A percentile compares a stretch with the other conserved stretches of the same genome.
Evolutionary conservation across 2,888 invertebrate genomes (phyloP).

Genomic region (Yponomeuta plumbellus): DNA sequence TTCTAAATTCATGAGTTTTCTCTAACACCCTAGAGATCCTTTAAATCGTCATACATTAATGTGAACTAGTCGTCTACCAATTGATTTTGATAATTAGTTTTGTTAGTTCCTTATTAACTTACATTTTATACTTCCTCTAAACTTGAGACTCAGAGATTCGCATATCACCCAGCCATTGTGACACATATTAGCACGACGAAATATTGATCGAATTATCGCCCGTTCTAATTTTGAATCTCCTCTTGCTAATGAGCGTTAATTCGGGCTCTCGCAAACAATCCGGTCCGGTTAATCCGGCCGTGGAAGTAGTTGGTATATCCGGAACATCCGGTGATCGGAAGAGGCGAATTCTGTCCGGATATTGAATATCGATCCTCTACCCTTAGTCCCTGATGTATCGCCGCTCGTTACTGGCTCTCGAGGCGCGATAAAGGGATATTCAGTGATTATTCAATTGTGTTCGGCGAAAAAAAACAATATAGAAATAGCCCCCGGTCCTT

Average conservation of each 20-base stretch:
- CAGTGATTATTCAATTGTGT: conserved; percentile 60
- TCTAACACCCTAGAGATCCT: no score
- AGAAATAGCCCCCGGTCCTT: not conserved
- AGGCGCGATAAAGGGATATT: conserved; percentile 55
- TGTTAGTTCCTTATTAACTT: no score
- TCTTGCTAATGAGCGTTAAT: not conserved
- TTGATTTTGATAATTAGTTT: no score
- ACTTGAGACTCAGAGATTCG: no score
- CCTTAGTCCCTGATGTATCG: conserved; percentile 71
- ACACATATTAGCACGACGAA: not conserved
- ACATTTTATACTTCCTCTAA: no score
- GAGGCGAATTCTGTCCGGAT: conserved; percentile 70
- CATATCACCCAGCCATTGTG: no score
- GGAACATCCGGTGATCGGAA: conserved; percentile 61
- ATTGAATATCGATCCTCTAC: conserved; percentile 74
- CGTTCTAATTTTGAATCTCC: not conserved
- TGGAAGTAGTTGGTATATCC: conserved; percentile 34
- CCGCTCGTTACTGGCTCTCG: conserved; percentile 54
- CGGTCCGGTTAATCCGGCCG: conserved; percentile 34
- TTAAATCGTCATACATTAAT: no score
- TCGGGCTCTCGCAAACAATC: conserved; percentile 2
- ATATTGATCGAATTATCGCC: not conserved
- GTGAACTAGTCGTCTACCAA: no score
- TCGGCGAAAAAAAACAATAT: conserved; percentile 32
- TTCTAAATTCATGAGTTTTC: no score